Conservation (phyloP, 1,140 invertebrate species). For the Brachionus manjavacas region DNA sequence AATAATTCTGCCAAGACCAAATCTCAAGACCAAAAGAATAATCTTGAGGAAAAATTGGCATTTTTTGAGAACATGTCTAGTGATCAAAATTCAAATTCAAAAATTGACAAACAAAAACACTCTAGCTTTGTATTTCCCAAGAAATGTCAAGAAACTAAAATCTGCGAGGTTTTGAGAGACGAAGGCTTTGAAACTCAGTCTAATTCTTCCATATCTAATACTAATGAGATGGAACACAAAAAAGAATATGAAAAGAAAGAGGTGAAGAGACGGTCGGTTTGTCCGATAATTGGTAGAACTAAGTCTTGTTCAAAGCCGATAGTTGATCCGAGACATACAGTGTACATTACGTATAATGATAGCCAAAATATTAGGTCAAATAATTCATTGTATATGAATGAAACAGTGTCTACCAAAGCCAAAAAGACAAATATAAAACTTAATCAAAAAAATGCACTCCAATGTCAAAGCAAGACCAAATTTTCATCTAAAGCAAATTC, state of each 20-base stretch:
- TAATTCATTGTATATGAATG: conserved; percentile 1
- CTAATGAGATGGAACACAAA: neutral
- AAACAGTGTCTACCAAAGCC: neutral
- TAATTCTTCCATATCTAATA: neutral
- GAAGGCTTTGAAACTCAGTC: conserved; percentile 37
- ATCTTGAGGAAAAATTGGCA: conserved; percentile 9
- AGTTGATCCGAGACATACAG: neutral
- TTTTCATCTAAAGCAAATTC: neutral
- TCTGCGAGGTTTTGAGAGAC: neutral
- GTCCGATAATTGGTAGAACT: neutral
- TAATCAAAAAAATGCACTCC: neutral
- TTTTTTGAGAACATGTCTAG: conserved; percentile 20
- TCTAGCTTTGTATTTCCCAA: neutral
- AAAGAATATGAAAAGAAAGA: neutral
- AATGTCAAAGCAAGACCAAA: neutral
- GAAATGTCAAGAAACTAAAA: neutral
- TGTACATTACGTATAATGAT: neutral
- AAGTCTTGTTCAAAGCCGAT: neutral
- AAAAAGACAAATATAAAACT: neutral
- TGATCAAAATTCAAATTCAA: neutral
- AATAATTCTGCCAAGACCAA: neutral
- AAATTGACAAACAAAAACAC: neutral
- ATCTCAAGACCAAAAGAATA: neutral
- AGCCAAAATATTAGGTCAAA: neutral
- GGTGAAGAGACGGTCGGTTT: neutral